Conservation (phyloP, 1,140 invertebrate genomes). For the Penaeus chinensis region DNA sequence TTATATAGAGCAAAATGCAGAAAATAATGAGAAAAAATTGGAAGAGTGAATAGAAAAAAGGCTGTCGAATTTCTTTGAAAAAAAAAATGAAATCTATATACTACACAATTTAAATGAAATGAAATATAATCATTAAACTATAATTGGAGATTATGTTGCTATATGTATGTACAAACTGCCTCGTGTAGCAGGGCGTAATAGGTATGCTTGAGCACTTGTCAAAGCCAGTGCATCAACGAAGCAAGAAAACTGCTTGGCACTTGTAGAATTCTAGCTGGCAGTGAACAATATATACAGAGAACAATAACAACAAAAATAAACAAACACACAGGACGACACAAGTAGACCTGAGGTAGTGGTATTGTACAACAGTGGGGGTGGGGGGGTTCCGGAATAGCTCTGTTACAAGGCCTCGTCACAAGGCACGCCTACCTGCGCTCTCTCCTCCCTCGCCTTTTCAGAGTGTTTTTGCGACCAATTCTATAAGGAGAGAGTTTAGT, state of each 20-base stretch:
- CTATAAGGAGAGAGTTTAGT: too few species aligned
- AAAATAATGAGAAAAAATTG: too few species aligned
- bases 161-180: not conserved
- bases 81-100: too few species aligned
- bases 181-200: not conserved
- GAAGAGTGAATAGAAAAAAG: too few species aligned
- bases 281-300: slow-evolving; percentile 48
- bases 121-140: not conserved
- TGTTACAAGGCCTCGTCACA: too few species aligned
- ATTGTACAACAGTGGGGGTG: slow-evolving; percentile 50
- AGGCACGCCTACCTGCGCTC: too few species aligned
- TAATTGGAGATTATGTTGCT: not conserved
- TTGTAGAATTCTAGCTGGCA: slow-evolving; percentile 54
- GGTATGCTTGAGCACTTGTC: slow-evolving; percentile 36
- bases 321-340: slow-evolving; percentile 32
- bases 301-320: slow-evolving; percentile 27
- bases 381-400: not conserved
- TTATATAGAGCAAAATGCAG: too few species aligned
- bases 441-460: too few species aligned
- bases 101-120: too few species aligned
- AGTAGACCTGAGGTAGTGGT: slow-evolving; percentile 47
- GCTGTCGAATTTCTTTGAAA: too few species aligned
- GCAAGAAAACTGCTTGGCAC: slow-evolving; percentile 44
- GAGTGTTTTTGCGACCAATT: too few species aligned
- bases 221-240: slow-evolving; percentile 31